Evolutionary conservation across 2,113 vertebrate species (phyloP), one percentile per base, ranked within the genome.

Genomic region (Calidris pygmaea): DNA sequence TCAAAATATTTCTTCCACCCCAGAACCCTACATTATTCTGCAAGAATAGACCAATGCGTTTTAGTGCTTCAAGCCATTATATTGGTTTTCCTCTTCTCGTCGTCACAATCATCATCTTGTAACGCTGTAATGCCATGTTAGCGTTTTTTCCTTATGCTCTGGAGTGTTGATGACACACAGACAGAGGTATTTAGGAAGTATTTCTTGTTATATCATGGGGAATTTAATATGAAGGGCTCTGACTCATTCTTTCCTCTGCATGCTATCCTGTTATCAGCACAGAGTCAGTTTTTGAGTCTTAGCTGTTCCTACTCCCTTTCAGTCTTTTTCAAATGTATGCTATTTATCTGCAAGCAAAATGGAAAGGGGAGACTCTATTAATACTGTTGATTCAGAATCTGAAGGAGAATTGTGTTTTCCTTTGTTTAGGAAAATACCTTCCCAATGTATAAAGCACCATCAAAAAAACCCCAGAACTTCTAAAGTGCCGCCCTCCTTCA

Each of bases 221-320:
- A 68, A 86, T 95, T 92, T 48, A 50, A 65, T 85, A 21, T n/a
- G 60, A 81, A 75, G 52, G 39, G 27, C 83, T 86, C 43, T 90
- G 79, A 80, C 70, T 93, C 80, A 87, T 34, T 67, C 60, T 96
- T 94, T 87, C 77, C 84, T 35, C 65, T 86, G 55, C 47, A 5
- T 15, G 59, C 78, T 77, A 45, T 37, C 71, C 58, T 77, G 30
- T 66, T 48, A 80, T 2, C 65, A 67, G 56, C 7, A 2, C 43
- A n/a, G n/a, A 75, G 35, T 56, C 34, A 47, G 50, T 70, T 73
- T 41, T 55, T 26, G 18, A 76, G 52, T 30, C 81, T 56, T 73
- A 56, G 55, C 39, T 89, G 27, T 65, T 87, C 23, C 58, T 66
- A 8, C 37, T 37, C 4, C 27, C 22, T 59, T 83, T 35, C 56